Evolutionary conservation across 2,797 vertebrate genomes (phyloP).

Genomic region (Coilia nasus): DNA sequence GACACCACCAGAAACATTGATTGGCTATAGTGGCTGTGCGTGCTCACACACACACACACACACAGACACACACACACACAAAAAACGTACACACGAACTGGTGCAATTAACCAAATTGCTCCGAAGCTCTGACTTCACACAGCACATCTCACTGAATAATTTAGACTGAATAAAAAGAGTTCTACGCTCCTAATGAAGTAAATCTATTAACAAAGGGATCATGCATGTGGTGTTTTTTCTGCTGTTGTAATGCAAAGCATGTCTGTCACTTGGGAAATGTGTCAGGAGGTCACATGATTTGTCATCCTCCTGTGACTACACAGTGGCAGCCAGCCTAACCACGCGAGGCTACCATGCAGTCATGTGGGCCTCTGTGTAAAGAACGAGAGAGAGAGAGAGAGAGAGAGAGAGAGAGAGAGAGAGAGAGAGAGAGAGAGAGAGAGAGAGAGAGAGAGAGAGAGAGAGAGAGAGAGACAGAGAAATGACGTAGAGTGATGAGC

Average conservation of each 20-base stretch:
- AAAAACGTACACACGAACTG: neutral
- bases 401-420: neutral
- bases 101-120: neutral
- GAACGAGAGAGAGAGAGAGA: neutral
- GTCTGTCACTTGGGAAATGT: neutral
- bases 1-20: conserved; percentile 3
- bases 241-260: neutral
- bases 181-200: neutral
- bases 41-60: neutral
- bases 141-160: neutral
- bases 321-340: too few relatives aligned
- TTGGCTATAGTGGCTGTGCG: neutral
- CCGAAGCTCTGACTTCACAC: neutral
- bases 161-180: neutral
- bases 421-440: neutral
- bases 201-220: neutral
- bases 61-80: conserved; percentile 1
- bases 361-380: neutral
- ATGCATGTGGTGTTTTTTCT: neutral
- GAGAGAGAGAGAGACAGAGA: neutral
- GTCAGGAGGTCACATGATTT: neutral
- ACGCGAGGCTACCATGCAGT: neutral
- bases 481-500: neutral
- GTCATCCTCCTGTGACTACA: neutral
- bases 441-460: neutral